A percentile compares a stretch with the other conserved stretches of the same genome.
Conservation (phyloP, 2,888 invertebrate species). For the Sinhomidia bicolor region DNA sequence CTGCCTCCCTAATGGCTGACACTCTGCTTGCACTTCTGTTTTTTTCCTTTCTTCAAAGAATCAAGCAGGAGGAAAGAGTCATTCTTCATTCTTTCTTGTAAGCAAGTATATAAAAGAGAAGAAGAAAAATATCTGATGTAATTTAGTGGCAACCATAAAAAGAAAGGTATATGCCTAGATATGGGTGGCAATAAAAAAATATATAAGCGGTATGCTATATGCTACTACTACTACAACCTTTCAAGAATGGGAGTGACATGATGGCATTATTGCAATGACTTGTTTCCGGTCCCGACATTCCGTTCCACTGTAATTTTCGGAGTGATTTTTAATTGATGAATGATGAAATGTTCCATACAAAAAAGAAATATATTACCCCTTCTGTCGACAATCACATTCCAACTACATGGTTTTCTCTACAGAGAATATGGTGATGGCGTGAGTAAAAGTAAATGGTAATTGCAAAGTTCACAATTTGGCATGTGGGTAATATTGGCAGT, state of each 20-base stretch:
- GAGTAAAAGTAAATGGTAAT: conserved; percentile 17
- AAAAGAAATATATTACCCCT: conserved; percentile 13
- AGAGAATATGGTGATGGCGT: not conserved
- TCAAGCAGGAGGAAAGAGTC: conserved; percentile 28
- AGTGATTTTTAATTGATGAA: conserved; percentile 42
- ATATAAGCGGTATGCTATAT: too few relatives aligned
- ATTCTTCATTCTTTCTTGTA: conserved; percentile 46
- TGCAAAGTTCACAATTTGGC: conserved; percentile 40
- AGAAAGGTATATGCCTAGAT: not conserved
- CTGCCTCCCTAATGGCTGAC: conserved; percentile 50
- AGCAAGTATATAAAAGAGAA: not conserved
- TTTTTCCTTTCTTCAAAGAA: conserved; percentile 18
- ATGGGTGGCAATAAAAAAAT: not conserved
- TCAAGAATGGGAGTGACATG: conserved; percentile 26
- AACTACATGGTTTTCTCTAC: not conserved
- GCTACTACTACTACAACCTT: too few relatives aligned
- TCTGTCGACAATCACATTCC: not conserved
- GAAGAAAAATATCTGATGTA: not conserved
- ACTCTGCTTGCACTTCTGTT: conserved; percentile 45
- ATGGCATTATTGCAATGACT: conserved; percentile 30
- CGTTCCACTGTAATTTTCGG: conserved; percentile 9
- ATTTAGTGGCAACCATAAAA: not conserved
- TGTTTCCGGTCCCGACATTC: conserved; percentile 36
- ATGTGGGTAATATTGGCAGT: conserved; percentile 26
- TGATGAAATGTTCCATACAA: conserved; percentile 20